Evolutionary conservation across 1,140 invertebrate genomes (phyloP).

Genomic region (Caenorhabditis briggsae): DNA sequence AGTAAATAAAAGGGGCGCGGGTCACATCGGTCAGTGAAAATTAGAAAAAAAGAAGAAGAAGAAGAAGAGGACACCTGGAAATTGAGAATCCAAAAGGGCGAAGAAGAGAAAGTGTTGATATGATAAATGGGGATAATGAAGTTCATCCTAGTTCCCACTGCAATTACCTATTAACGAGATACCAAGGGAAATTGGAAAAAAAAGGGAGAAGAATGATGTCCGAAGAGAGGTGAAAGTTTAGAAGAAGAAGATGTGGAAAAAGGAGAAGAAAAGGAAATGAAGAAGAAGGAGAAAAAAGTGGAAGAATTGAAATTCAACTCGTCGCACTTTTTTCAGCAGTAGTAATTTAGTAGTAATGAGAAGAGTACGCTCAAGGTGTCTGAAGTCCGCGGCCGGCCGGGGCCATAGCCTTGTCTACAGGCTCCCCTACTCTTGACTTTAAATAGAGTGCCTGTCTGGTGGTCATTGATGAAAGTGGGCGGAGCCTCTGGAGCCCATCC

Average conservation of each 20-base stretch:
- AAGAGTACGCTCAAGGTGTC: neutral
- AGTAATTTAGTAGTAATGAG: neutral
- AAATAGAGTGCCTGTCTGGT: too few relatives aligned
- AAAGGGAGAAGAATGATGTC: neutral
- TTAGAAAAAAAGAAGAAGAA: neutral
- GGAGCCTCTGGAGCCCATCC: neutral
- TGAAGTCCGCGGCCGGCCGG: too few relatives aligned
- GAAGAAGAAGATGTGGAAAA: neutral
- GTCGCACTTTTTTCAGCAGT: neutral
- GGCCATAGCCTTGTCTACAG: too few relatives aligned
- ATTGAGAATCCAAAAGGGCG: neutral
- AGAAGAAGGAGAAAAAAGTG: neutral
- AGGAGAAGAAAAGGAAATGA: neutral
- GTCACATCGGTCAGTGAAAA: too few relatives aligned
- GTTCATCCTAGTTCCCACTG: slow-evolving; percentile 26
- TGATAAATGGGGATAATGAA: neutral
- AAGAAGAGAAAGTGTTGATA: slow-evolving; percentile 39
- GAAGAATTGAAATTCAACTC: slow-evolving; percentile 53
- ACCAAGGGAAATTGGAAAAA: neutral
- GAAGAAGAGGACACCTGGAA: neutral
- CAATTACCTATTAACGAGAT: slow-evolving; percentile 45
- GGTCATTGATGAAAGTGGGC: neutral
- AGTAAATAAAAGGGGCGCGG: neutral
- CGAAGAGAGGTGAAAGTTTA: neutral
- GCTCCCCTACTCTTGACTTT: too few relatives aligned